phyloP scores from a whole-genome alignment of 1,140 invertebrate species.

The Drosophila tristis region DNA sequence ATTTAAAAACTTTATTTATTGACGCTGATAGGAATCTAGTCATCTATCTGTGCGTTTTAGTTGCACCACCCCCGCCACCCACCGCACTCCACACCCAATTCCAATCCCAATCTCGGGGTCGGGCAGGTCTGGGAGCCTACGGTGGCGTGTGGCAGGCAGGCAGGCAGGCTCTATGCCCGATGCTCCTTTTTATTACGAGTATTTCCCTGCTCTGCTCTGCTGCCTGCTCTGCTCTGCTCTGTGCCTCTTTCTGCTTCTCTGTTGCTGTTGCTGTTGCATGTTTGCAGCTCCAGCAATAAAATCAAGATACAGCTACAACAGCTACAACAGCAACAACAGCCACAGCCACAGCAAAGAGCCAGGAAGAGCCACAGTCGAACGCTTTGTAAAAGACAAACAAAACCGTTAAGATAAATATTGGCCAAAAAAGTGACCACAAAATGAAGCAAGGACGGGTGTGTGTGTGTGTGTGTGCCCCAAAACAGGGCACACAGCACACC shows the following conservation, averaged over 20 bases:
- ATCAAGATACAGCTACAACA: constrained; percentile 58
- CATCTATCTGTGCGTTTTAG: constrained; percentile 76
- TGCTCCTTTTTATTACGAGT: constrained; percentile 11
- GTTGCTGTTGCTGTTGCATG: constrained; percentile 47
- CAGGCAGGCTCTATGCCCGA: constrained; percentile 7
- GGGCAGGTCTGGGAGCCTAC: neutral
- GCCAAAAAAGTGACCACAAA: constrained; percentile 61
- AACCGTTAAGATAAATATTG: constrained; percentile 61
- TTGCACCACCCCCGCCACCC: constrained; percentile 12
- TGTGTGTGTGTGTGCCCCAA: neutral
- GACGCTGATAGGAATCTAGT: constrained; percentile 79
- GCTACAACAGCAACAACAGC: neutral
- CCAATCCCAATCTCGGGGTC: neutral
- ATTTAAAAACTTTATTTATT: constrained; percentile 82
- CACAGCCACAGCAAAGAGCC: neutral
- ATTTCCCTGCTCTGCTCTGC: neutral
- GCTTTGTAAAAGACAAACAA: constrained; percentile 65
- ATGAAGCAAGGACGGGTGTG: constrained; percentile 5
- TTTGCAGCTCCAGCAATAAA: constrained; percentile 63
- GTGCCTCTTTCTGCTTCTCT: neutral
- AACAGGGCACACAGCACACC: neutral
- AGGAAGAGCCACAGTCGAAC: constrained; percentile 1
- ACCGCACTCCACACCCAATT: neutral
- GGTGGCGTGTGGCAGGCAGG: constrained; percentile 1
- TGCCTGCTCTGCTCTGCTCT: neutral